Evolutionary conservation across 1,140 invertebrate genomes (phyloP), one percentile per base, ranked within the genome.

Genomic region (Anoplolepis gracilipes): DNA sequence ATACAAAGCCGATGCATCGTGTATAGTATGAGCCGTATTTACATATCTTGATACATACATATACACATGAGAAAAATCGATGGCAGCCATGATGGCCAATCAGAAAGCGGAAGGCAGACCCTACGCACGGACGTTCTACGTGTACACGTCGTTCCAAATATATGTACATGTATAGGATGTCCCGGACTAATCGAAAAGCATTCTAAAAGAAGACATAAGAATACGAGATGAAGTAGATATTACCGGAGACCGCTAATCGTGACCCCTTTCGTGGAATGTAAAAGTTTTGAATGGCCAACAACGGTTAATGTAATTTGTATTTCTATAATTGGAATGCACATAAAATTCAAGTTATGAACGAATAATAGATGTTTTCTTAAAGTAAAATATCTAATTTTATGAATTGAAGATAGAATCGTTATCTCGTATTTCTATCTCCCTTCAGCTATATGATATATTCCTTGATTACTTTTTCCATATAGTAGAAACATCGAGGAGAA

Each of bases 21-120:
- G 13, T 42, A 55, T 57, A 16, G 36, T 33, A 78, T 53, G 77
- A 57, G 11, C 22, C 55, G 42, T 46, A 88, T 88, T 88, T 88
- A 81, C 87, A 88, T 88, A 88, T 85, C 82, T 79, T 79, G 87
- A 88, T 88, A 61, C 62, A 61, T 46, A 57, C 46, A 49, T 33
- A 36, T 49, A 49, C 28, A 33, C 25, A 69, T 69, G 73, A 85
- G 53, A 85, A 87, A 87, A 86, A 84, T 76, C 46, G 62, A 39
- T 72, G 33, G 72, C 42, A 30, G 65, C 16, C 64, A 8, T 22
- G 33, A 75, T 76, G 72, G 57, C 72, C 72, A 84, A 88, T 88
- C 73, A 79, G 77, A 88, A 87, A 85, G 61, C 78, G 67, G 67
- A 72, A 82, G 67, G 78, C 78, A 72, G 13, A 2, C 53, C 53